These are phyloP conservation scores for Samia ricini DNA, from an alignment of 1,140 invertebrate species.

Conservation along the genomic window DNA sequence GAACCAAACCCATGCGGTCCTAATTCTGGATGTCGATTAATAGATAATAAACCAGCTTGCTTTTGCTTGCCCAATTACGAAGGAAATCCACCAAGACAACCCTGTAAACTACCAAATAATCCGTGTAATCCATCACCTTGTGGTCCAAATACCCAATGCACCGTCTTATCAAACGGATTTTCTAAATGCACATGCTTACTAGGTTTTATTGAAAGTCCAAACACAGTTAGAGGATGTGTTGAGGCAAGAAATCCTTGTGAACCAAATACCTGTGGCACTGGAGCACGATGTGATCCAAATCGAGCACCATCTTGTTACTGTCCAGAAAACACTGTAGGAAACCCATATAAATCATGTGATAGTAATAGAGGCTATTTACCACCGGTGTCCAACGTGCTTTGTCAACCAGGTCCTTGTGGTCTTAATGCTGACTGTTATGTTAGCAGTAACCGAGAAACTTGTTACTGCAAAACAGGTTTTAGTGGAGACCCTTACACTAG, in stretches of 20 bases:
- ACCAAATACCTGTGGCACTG: conserved; percentile 88
- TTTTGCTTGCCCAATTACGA: conserved; percentile 93
- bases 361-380: conserved; percentile 75
- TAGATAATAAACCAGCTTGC: conserved; percentile 85
- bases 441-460: conserved; percentile 85
- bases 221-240: conserved; percentile 90
- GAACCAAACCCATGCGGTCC: conserved; percentile 90
- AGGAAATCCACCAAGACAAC: conserved; percentile 86
- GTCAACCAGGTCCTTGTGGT: conserved; percentile 88
- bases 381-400: conserved; percentile 77
- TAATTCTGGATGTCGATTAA: conserved; percentile 87
- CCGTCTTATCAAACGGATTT: conserved; percentile 88
- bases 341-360: conserved; percentile 86
- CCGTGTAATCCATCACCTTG: conserved; percentile 92
- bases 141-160: conserved; percentile 92
- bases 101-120: conserved; percentile 83
- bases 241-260: conserved; percentile 88
- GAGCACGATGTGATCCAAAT: conserved; percentile 88
- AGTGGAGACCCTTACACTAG: conserved; percentile 86
- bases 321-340: conserved; percentile 85
- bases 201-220: conserved; percentile 91
- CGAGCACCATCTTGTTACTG: conserved; percentile 89
- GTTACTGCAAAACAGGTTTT: conserved; percentile 87
- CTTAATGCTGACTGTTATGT: conserved; percentile 89
- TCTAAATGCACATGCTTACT: conserved; percentile 91